phyloP scores from a whole-genome alignment of 2,888 invertebrate genomes.

The Rhagonycha lutea region DNA sequence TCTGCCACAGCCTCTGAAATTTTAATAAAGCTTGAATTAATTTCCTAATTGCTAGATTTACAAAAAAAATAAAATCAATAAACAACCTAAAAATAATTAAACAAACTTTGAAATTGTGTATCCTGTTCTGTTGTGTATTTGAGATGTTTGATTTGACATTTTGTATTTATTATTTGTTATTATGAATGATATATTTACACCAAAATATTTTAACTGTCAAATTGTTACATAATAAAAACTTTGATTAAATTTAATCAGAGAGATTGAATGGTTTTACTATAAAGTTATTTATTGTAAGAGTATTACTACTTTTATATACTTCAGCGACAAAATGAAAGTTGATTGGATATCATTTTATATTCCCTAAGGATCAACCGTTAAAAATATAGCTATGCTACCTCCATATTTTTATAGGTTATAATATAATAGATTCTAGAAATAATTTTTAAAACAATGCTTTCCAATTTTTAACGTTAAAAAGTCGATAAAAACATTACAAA shows the following conservation, averaged over 20 bases:
- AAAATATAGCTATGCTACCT: not conserved
- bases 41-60: not conserved
- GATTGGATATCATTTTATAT: not conserved
- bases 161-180: not conserved
- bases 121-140: not conserved
- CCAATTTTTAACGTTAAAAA: not conserved
- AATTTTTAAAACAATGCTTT: not conserved
- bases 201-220: not conserved
- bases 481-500: no score
- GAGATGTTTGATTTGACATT: not conserved
- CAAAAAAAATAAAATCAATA: not conserved
- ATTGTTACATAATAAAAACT: not conserved
- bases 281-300: not conserved
- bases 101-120: not conserved
- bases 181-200: not conserved
- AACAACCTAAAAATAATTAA: not conserved
- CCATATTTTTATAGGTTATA: not conserved
- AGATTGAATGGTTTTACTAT: not conserved
- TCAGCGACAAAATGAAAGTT: not conserved
- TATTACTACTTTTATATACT: not conserved
- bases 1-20: constrained; percentile 60
- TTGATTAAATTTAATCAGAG: not conserved
- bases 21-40: not conserved
- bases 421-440: not conserved
- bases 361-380: not conserved